phyloP scores from a whole-genome alignment of 2,797 vertebrate species.

The Macrochelys suwanniensis region DNA sequence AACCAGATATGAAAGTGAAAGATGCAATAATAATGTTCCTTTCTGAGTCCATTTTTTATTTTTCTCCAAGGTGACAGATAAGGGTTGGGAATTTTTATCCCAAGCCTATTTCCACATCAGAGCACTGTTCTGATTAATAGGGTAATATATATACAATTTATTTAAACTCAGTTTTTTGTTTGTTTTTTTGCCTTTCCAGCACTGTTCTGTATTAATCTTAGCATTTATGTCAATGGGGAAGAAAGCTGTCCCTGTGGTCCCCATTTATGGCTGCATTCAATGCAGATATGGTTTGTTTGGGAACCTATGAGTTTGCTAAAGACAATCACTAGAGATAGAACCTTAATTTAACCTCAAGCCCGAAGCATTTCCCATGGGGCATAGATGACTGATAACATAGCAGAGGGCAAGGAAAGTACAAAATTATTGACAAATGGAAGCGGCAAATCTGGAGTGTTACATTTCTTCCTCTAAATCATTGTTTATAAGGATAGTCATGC shows the following conservation, averaged over 20 bases:
- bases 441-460: slow-evolving; percentile 39
- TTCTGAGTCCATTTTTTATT: not conserved
- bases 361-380: slow-evolving; percentile 77
- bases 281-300: slow-evolving; percentile 78
- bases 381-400: slow-evolving; percentile 77
- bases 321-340: slow-evolving; percentile 78
- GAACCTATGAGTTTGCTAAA: slow-evolving; percentile 71
- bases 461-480: slow-evolving; percentile 79
- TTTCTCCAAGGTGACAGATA: not conserved
- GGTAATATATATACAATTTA: slow-evolving; percentile 58
- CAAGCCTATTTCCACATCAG: slow-evolving; percentile 18
- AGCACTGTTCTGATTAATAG: slow-evolving; percentile 43
- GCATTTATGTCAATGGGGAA: slow-evolving; percentile 28
- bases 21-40: not conserved
- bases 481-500: slow-evolving; percentile 73
- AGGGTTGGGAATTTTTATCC: not conserved
- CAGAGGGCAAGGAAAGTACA: slow-evolving; percentile 72
- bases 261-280: slow-evolving; percentile 58
- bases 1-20: slow-evolving; percentile 12
- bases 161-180: slow-evolving; percentile 53
- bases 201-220: slow-evolving; percentile 53
- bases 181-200: slow-evolving; percentile 51
- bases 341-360: slow-evolving; percentile 83
- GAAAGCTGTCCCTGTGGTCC: slow-evolving; percentile 44
- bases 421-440: slow-evolving; percentile 80